Evolutionary conservation across 1,140 invertebrate species (phyloP).

Genomic region (Drosophila biarmipes): DNA sequence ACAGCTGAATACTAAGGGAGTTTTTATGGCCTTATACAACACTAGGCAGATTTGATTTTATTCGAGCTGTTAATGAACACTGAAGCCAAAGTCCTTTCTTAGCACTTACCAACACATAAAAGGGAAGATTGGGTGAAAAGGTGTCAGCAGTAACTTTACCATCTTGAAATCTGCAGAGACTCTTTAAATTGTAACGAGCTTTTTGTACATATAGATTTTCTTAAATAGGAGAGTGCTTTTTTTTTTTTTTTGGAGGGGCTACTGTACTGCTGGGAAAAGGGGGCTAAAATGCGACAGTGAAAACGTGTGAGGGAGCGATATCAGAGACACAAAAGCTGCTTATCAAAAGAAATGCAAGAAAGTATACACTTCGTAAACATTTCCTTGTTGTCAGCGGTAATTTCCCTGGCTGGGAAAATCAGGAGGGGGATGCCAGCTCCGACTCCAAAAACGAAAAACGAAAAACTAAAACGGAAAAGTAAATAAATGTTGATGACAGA

Average conservation of each 20-base stretch:
- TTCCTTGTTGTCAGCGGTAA: constrained; percentile 34
- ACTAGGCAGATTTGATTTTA: too few relatives aligned
- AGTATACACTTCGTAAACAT: constrained; percentile 37
- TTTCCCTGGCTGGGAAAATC: constrained; percentile 2
- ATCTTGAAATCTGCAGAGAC: too few relatives aligned
- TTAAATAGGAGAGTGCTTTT: too few relatives aligned
- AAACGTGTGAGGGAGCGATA: constrained; percentile 25
- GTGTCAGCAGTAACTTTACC: too few relatives aligned
- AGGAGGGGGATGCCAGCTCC: not conserved
- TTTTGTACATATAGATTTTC: too few relatives aligned
- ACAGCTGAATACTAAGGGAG: not conserved
- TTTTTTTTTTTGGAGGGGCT: not conserved
- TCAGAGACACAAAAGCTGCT: constrained; percentile 25
- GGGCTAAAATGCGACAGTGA: not conserved
- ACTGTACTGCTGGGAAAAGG: not conserved
- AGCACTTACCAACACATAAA: too few relatives aligned
- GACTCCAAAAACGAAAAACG: not conserved
- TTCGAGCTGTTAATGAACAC: too few relatives aligned
- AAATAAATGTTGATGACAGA: constrained; percentile 18
- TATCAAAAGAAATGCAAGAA: constrained; percentile 40
- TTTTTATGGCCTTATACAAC: not conserved
- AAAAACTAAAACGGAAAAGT: not conserved
- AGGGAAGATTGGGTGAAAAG: too few relatives aligned
- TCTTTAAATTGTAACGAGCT: too few relatives aligned
- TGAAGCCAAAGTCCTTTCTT: too few relatives aligned